phyloP scores from a whole-genome alignment of 2,888 invertebrate species.

The Trissolcus japonicus region DNA sequence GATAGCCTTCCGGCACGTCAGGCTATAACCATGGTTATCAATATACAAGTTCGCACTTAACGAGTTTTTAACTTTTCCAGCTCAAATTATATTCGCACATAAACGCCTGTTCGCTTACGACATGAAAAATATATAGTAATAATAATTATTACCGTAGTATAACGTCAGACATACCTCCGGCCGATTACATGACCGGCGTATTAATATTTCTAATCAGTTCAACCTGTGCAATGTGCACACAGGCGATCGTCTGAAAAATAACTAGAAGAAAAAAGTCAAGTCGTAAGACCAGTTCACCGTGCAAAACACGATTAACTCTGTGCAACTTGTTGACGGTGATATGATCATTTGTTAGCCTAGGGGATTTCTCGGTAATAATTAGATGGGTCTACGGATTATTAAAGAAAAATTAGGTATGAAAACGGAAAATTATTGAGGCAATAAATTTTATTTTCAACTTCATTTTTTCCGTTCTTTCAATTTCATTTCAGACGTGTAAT shows the following conservation, averaged over 20 bases:
- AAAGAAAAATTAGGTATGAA: slow-evolving; percentile 2
- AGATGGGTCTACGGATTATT: not conserved
- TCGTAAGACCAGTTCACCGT: slow-evolving; percentile 43
- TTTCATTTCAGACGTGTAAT: too few species aligned
- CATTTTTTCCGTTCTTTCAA: too few species aligned
- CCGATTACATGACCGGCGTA: slow-evolving; percentile 33
- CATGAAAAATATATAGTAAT: slow-evolving; percentile 42
- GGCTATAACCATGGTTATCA: slow-evolving; percentile 32
- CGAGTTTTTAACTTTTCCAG: slow-evolving; percentile 34
- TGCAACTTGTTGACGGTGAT: slow-evolving; percentile 23
- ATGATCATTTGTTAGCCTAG: slow-evolving; percentile 20
- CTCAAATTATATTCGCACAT: slow-evolving; percentile 34
- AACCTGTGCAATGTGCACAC: slow-evolving; percentile 24
- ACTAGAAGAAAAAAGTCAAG: slow-evolving; percentile 21
- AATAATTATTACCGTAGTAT: slow-evolving; percentile 40
- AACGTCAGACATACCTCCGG: slow-evolving; percentile 34
- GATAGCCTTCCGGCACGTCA: not conserved
- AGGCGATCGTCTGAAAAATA: slow-evolving; percentile 31
- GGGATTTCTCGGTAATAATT: slow-evolving; percentile 10
- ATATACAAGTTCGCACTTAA: slow-evolving; percentile 23
- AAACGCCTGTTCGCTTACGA: slow-evolving; percentile 30
- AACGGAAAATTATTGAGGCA: too few species aligned
- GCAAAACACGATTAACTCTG: slow-evolving; percentile 33
- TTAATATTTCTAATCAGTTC: slow-evolving; percentile 50
- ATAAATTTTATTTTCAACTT: too few species aligned